Conservation (phyloP, 2,888 invertebrate genomes). For the Conus canariensis region DNA sequence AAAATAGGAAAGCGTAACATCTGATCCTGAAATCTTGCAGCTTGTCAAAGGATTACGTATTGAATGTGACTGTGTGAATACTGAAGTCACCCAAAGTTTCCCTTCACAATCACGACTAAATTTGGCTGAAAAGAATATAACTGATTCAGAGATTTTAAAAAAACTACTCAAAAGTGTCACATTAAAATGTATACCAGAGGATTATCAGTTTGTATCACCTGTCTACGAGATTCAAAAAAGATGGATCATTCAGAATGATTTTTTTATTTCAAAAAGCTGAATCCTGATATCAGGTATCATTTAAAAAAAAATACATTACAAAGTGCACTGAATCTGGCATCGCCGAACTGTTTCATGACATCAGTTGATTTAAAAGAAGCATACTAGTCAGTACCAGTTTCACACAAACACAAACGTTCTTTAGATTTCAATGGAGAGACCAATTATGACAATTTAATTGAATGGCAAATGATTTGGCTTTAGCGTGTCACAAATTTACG, state of each 20-base stretch:
- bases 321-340: no score
- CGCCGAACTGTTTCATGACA: constrained; percentile 42
- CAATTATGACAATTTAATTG: constrained; percentile 28
- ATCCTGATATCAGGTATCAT: constrained; percentile 40
- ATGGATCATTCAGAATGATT: no score
- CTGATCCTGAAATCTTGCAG: not conserved
- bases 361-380: constrained; percentile 44
- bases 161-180: not conserved
- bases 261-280: constrained; percentile 41
- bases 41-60: no score
- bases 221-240: constrained; percentile 31
- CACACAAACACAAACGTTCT: constrained; percentile 8
- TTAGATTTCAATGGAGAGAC: constrained; percentile 38
- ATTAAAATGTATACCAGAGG: not conserved
- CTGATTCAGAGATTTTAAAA: not conserved
- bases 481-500: not conserved
- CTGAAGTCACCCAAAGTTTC: no score
- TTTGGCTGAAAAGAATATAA: not conserved
- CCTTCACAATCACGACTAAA: no score
- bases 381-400: constrained; percentile 38
- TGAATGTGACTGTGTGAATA: no score
- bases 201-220: constrained; percentile 45
- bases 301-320: constrained; percentile 47
- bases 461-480: constrained; percentile 37
- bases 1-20: constrained; percentile 27